Base-by-base conservation (phyloP, 2,113 vertebrate species). In the Emydura subglobosa region DNA sequence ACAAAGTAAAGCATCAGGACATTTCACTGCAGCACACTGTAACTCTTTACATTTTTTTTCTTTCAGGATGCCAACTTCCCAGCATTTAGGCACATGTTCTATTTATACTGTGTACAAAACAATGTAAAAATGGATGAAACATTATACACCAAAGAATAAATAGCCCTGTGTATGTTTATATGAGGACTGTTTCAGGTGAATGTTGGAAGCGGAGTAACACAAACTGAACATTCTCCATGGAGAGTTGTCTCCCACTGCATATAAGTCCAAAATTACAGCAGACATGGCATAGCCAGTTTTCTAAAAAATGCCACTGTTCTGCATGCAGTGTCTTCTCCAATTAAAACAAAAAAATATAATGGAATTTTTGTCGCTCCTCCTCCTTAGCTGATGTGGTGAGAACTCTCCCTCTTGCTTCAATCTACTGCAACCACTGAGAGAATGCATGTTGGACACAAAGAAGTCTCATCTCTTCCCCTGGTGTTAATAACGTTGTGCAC, bases 401-500 rank as follows among this genome's bases (percentile, higher is more conserved):
- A 95, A 55, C 4, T 95, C 76, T 88, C 76, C 82, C 51, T 22
- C 49, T 93, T 94, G 79, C 86, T 94, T 91, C 76, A 39, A 72
- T 72, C 78, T 94, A 49, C 57, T 44, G 2, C 84, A 94, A 86
- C 82, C 81, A 87, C 50, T 8, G 61, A 83, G 76, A 74, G 65
- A 31, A 74, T 79, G 79, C 4, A 13, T 81, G 22, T 42, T 51
- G 27, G 68, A 47, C 84, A 90, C 91, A 93, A 93, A 90, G 79
- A 74, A 34, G 94, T 86, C 53, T 89, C 39, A 76, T 95, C 68
- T 91, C 91, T 94, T 95, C 87, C n/a, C 94, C 82, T 83, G 82
- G 82, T 80, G 29, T n/a, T 65, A 34, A 34, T 51, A 92, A 83
- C 50, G 47, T 65, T 86, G 83, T 83, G 82, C 74, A 94, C 39